phyloP scores from a whole-genome alignment of 2,888 invertebrate genomes.

The Heliconius ethilla region DNA sequence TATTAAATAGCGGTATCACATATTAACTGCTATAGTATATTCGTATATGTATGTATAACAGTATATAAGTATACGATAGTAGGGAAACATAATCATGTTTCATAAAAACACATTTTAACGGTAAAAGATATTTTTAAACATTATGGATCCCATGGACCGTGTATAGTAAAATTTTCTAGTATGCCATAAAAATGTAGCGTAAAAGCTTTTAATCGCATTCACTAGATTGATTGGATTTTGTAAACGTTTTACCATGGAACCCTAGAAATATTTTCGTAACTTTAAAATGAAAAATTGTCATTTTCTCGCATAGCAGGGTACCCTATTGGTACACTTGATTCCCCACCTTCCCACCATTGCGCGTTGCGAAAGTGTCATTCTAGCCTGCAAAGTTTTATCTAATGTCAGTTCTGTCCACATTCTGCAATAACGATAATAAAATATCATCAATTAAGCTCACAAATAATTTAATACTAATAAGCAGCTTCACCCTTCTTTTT shows the following conservation, averaged over 20 bases:
- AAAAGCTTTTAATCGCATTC: slow-evolving; percentile 1
- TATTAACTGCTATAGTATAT: no score
- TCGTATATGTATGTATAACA: no score
- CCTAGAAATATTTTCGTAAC: neutral
- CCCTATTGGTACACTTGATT: no score
- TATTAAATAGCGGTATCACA: no score
- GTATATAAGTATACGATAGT: no score
- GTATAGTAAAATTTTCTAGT: neutral
- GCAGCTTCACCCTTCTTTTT: no score
- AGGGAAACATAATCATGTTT: neutral
- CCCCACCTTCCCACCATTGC: neutral
- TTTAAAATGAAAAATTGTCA: neutral
- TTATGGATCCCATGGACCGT: neutral
- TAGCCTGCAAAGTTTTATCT: neutral
- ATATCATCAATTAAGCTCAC: no score
- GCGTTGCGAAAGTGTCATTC: neutral
- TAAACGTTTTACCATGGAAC: neutral
- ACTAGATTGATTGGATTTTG: slow-evolving; percentile 11
- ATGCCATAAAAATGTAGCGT: slow-evolving; percentile 11
- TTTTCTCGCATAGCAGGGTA: no score
- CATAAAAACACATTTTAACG: neutral
- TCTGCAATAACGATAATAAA: no score
- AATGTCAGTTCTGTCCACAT: neutral
- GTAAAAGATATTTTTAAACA: neutral
- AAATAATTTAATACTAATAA: no score